Conservation (phyloP, 2,113 vertebrate species). For the Gnathonemus echidnorhynchus region DNA sequence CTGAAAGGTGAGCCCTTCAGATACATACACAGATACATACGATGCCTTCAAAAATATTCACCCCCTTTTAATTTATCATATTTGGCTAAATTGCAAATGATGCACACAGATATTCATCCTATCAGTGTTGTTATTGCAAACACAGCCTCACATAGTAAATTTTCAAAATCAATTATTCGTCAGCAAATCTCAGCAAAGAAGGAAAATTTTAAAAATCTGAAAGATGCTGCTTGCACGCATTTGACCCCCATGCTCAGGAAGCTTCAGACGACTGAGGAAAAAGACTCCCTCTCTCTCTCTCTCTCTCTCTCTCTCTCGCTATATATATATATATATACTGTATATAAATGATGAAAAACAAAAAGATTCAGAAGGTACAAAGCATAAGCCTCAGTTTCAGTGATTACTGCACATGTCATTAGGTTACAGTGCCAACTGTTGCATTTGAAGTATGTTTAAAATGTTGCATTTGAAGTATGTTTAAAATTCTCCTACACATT, state of each 20-base stretch:
- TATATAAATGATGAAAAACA: neutral
- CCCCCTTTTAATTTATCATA: neutral
- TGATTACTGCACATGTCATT: neutral
- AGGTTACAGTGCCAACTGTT: neutral
- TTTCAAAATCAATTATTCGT: neutral
- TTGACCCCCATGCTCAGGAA: neutral
- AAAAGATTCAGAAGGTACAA: neutral
- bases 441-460: neutral
- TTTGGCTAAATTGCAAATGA: neutral
- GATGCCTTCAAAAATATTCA: neutral
- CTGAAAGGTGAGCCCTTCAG: neutral
- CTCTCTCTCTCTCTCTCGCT: too few species aligned
- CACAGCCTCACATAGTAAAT: neutral
- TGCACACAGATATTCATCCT: neutral
- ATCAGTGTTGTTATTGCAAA: neutral
- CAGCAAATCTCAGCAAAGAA: neutral
- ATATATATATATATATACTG: too few species aligned
- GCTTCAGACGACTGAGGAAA: too few species aligned
- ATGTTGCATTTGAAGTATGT: neutral
- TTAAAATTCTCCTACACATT: neutral
- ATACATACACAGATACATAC: neutral
- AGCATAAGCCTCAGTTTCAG: neutral
- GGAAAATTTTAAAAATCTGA: neutral
- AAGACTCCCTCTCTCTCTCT: too few species aligned
- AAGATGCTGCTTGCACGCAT: neutral